Evolutionary conservation across 1,140 invertebrate genomes (phyloP), one percentile per base, ranked within the genome.

Genomic region (Gonioctena quinquepunctata): DNA sequence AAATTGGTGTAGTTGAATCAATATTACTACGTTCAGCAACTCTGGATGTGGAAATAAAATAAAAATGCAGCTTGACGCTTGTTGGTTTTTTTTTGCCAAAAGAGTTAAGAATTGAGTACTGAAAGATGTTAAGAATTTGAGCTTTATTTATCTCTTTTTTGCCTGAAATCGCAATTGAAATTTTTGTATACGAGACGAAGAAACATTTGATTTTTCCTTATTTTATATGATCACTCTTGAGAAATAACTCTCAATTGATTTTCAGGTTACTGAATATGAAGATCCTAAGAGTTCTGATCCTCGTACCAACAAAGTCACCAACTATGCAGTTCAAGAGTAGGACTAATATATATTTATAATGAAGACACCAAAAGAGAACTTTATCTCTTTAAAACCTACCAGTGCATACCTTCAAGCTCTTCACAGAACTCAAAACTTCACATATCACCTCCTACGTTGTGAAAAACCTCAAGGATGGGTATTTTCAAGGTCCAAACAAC

Each of bases 391-490:
- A 72, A 18, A 8, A 16, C n/a, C 49, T 72, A 6, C 67, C 66
- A 5, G 54, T 3, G 6, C 21, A 42, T 19, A 25, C 60, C 0
- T 73, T 73, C 33, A 69, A 56, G 26, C 27, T 56, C 0, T 1
- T 73, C 11, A 56, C 67, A 4, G 25, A 69, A 62, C 16, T 73
- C 3, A 69, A 61, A 13, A 54, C 27, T 54, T 25, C 69, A 18
- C 16, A 54, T 28, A n/a, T 73, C 23, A 73, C 52, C 42, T 4
- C 22, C 33, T 69, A 73, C 52, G 65, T 68, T 19, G 50, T 75
- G 3, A 70, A 48, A 42, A 68, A 33, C 0, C 28, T 75, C 5
- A 68, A 73, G 62, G 27, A 68, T 49, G 48, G 59, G 4, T 16
- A 64, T 1, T 71, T 75, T 19, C 11, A 60, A 8, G 54, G 61